Conservation (phyloP, 2,113 vertebrate genomes). For the Rousettus leschenaultii region DNA sequence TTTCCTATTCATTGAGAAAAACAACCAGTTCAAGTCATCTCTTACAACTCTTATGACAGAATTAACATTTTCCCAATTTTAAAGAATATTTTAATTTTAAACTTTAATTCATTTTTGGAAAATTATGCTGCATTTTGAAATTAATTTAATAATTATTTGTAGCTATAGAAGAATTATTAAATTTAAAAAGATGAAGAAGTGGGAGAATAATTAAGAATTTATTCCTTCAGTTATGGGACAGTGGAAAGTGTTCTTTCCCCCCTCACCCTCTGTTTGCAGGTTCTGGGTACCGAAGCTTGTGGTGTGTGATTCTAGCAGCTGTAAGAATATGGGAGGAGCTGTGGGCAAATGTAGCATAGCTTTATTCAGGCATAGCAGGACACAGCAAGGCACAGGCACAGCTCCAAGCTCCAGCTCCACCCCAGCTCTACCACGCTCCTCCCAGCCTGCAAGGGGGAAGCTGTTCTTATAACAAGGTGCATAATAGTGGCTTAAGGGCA, state of each 20-base stretch:
- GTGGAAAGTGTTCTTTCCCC: neutral
- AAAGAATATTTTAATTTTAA: neutral
- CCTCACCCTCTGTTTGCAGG: neutral
- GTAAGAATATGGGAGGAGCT: too few relatives aligned
- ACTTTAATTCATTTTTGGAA: neutral
- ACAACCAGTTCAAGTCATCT: neutral
- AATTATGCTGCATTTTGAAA: neutral
- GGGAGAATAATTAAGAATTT: neutral
- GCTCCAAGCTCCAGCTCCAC: too few relatives aligned
- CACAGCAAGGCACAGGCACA: too few relatives aligned
- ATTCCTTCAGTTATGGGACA: neutral
- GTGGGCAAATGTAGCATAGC: too few relatives aligned
- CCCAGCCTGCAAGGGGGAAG: too few relatives aligned
- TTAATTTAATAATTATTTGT: neutral
- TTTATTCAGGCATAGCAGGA: too few relatives aligned
- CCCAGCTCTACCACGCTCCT: too few relatives aligned
- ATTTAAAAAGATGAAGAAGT: neutral
- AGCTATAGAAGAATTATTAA: neutral
- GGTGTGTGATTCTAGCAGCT: too few relatives aligned
- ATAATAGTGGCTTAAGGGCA: too few relatives aligned
- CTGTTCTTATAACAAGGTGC: too few relatives aligned
- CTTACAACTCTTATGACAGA: neutral
- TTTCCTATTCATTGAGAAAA: neutral
- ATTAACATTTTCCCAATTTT: neutral
- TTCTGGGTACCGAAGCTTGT: too few relatives aligned